A percentile compares a stretch with the other conserved stretches of the same genome.
Evolutionary conservation across 2,113 vertebrate genomes (phyloP).

Genomic region (Glareola pratincola): DNA sequence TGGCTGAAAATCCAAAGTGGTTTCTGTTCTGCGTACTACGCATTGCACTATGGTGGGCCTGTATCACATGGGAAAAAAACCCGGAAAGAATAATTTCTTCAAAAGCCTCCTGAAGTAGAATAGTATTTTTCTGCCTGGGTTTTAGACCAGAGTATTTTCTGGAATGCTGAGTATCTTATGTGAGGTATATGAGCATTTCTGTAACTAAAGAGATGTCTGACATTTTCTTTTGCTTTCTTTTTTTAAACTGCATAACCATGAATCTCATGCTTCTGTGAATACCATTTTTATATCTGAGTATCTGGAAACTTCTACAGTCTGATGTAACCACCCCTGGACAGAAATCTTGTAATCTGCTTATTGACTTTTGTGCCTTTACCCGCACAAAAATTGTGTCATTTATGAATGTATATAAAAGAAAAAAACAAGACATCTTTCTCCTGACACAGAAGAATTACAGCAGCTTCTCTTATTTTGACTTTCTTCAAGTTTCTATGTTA

Average conservation of each 20-base stretch:
- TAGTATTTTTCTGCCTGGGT: not conserved
- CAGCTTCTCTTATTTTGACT: not conserved
- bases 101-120: not conserved
- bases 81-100: not conserved
- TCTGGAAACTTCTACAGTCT: not conserved
- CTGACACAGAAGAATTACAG: not conserved
- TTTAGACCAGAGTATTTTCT: not conserved
- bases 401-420: not conserved
- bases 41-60: not conserved
- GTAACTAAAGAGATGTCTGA: not conserved
- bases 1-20: not conserved
- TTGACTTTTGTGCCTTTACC: not conserved
- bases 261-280: not conserved
- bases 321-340: not conserved
- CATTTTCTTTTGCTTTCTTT: not conserved
- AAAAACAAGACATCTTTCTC: not conserved
- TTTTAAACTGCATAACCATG: not conserved
- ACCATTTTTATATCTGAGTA: not conserved
- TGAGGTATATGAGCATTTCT: not conserved
- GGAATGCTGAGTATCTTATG: not conserved
- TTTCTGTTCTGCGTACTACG: not conserved
- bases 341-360: not conserved
- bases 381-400: not conserved
- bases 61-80: not conserved
- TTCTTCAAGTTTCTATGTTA: not conserved